Conservation (phyloP, 2,888 invertebrate species). For the Hanleya hanleyi region DNA sequence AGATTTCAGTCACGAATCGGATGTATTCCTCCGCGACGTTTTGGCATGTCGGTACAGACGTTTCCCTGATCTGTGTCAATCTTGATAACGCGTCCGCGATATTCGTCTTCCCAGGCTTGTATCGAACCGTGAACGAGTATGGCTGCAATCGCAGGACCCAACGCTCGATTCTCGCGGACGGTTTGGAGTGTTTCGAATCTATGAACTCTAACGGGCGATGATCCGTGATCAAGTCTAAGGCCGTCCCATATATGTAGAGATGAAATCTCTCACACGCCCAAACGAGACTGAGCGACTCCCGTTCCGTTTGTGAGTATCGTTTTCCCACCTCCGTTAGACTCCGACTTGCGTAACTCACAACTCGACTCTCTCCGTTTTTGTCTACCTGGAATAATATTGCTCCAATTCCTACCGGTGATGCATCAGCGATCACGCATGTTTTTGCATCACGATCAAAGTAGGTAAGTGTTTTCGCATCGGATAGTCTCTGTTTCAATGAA, state of each 20-base stretch:
- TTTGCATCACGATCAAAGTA: constrained; percentile 16
- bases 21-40: background rate
- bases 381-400: constrained; percentile 31
- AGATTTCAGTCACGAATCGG: background rate
- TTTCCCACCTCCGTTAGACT: constrained; percentile 27
- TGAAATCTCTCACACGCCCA: constrained; percentile 27
- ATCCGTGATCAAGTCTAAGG: constrained; percentile 20
- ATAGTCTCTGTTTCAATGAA: constrained; percentile 16
- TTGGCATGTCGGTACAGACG: no score
- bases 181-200: constrained; percentile 21
- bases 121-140: no score
- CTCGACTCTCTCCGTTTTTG: constrained; percentile 23
- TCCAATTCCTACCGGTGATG: constrained; percentile 31
- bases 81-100: no score
- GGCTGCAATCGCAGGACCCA: constrained; percentile 32
- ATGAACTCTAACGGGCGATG: constrained; percentile 15
- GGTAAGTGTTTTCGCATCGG: constrained; percentile 12
- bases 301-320: constrained; percentile 38
- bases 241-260: constrained; percentile 5
- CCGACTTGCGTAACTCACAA: constrained; percentile 33
- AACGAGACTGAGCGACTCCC: constrained; percentile 28
- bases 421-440: constrained; percentile 28
- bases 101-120: no score
- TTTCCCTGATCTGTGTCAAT: no score
- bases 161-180: constrained; percentile 33